A percentile compares a stretch with the other conserved stretches of the same genome.
phyloP scores from a whole-genome alignment of 2,113 vertebrate species.

The Eulemur macaco region DNA sequence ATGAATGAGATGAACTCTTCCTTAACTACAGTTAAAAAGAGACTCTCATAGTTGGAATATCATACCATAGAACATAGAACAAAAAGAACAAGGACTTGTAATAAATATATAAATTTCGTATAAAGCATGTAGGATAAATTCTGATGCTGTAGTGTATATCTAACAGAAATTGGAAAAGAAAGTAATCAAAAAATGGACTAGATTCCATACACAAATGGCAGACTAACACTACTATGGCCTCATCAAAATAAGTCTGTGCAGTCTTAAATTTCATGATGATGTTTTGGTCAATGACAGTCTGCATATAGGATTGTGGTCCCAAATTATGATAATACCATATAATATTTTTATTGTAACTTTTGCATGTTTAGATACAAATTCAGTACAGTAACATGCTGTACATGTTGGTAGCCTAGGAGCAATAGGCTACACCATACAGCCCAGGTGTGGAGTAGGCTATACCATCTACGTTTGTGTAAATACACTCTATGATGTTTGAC shows the following conservation, averaged over 20 bases:
- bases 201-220: not conserved
- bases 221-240: not conserved
- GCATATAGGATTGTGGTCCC: not conserved
- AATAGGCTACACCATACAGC: not conserved
- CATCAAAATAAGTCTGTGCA: not conserved
- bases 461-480: not conserved
- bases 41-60: not conserved
- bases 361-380: not conserved
- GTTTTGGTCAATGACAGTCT: not conserved
- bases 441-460: not conserved
- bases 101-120: not conserved
- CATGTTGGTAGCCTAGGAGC: not conserved
- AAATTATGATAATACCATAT: not conserved
- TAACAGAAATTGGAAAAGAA: not conserved
- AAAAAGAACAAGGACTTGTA: not conserved
- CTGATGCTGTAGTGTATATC: not conserved
- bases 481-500: not conserved
- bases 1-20: not conserved
- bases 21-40: not conserved
- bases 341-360: not conserved
- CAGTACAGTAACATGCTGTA: not conserved
- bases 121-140: not conserved
- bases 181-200: not conserved
- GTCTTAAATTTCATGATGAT: not conserved
- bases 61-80: not conserved